Evolutionary conservation across 2,888 invertebrate genomes (phyloP), one percentile per base, ranked within the genome.

Genomic region (Argyra leucocephala): DNA sequence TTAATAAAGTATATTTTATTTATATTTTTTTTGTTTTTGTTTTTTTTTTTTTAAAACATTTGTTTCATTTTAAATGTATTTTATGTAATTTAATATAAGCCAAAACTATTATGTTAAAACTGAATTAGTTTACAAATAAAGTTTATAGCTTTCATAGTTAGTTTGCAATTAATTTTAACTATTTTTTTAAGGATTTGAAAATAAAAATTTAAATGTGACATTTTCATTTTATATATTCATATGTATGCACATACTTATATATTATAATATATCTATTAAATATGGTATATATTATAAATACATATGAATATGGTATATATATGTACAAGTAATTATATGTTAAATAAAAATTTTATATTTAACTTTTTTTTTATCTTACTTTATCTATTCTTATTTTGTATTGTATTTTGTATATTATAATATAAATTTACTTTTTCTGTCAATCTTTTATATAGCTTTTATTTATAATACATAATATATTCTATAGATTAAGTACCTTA

Each of bases 1-100:
- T 48, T 48, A 48, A 48, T 48, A 48, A 48, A 48, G 48, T 48
- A 48, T 48, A 48, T 48, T 48, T 48, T 18, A 48, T 18, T 48
- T 48, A 15, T 48, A 48, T 48, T 48, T 48, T 26, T 4, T n/a
- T n/a, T n/a, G n/a, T n/a, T n/a, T n/a, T n/a, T n/a, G n/a, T n/a
- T n/a, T n/a, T n/a, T 31, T 31, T 31, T 31, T 10, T 31, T 31
- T 48, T 48, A 12, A 48, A 48, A 48, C 48, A 48, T 48, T 48
- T 48, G 5, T 18, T 48, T 48, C 18, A 5, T 48, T 48, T 48
- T 31, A 31, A 10, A 6, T 31, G 7, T 18, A 48, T 48, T 48
- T 48, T 48, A 18, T 48, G 48, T 48, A 48, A n/a, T 18, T 48
- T 48, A 18, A 18, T 48, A 48, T 5, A 12, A 48, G 48, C 48